These are phyloP conservation scores for Catocala nupta DNA, from an alignment of 2,888 invertebrate species.

Conservation along the genomic window DNA sequence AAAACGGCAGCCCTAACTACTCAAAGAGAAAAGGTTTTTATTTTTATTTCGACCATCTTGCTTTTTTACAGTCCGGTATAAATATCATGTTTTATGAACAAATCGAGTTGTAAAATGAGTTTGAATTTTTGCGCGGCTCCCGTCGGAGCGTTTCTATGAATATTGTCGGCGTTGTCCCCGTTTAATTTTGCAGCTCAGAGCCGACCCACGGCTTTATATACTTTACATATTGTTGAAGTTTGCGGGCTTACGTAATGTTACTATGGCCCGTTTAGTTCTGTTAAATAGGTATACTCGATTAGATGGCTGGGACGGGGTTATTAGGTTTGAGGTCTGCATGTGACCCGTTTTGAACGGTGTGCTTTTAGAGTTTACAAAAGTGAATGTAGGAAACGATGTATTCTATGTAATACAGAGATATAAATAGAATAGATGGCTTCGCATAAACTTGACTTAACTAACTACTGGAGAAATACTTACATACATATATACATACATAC, in stretches of 20 bases:
- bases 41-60: slow-evolving; percentile 3
- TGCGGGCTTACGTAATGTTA: slow-evolving; percentile 31
- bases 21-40: slow-evolving; percentile 6
- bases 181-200: slow-evolving; percentile 57
- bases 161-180: slow-evolving; percentile 45
- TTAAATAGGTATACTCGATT: slow-evolving; percentile 25
- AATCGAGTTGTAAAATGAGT: slow-evolving; percentile 39
- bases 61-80: slow-evolving; percentile 12
- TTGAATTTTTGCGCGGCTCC: slow-evolving; percentile 47
- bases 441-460: no score
- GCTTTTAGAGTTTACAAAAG: background rate
- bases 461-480: no score
- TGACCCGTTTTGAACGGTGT: background rate
- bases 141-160: slow-evolving; percentile 46
- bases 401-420: no score
- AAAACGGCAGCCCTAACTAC: no score
- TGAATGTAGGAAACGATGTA: no score
- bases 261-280: slow-evolving; percentile 22
- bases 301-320: slow-evolving; percentile 19
- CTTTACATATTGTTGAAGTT: slow-evolving; percentile 53
- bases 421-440: no score
- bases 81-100: slow-evolving; percentile 23
- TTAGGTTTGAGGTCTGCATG: background rate
- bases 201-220: slow-evolving; percentile 46
- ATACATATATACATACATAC: no score